phyloP scores from a whole-genome alignment of 1,140 invertebrate genomes.

The Augochlora pura region DNA sequence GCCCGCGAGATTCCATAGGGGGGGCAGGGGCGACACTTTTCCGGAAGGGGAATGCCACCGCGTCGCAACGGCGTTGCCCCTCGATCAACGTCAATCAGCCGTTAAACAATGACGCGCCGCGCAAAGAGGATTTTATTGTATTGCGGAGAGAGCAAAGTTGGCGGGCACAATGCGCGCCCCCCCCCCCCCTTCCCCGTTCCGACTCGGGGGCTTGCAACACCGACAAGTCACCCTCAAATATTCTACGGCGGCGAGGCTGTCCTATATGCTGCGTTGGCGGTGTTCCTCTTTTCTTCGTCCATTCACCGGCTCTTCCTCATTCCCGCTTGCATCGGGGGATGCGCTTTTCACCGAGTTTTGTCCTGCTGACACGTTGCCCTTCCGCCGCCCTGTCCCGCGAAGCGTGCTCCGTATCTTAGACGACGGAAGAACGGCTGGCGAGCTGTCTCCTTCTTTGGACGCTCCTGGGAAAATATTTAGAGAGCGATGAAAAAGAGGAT shows the following conservation, averaged over 20 bases:
- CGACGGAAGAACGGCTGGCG: too few species aligned
- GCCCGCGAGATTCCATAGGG: constrained; percentile 44
- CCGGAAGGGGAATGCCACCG: constrained; percentile 43
- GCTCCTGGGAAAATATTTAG: too few species aligned
- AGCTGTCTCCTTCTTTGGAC: too few species aligned
- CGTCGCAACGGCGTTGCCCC: constrained; percentile 64
- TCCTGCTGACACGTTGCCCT: background rate
- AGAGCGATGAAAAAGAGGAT: too few species aligned
- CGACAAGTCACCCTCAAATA: constrained; percentile 42
- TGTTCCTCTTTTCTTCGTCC: constrained; percentile 10
- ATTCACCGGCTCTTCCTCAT: constrained; percentile 5
- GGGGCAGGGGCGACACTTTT: constrained; percentile 67
- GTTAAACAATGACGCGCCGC: constrained; percentile 75
- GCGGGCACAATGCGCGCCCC: constrained; percentile 54
- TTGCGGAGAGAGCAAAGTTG: constrained; percentile 72
- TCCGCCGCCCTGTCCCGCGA: too few species aligned
- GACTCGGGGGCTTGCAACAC: background rate
- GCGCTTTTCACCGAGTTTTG: constrained; percentile 37
- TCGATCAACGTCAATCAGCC: constrained; percentile 77
- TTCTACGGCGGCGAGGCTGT: background rate
- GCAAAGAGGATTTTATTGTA: constrained; percentile 78
- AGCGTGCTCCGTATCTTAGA: background rate
- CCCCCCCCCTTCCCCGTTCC: too few species aligned
- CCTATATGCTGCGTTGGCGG: too few species aligned
- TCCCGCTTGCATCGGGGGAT: constrained; percentile 14